A percentile compares a stretch with the other conserved stretches of the same genome.
Conservation (phyloP, 2,888 invertebrate species). For the Nephrotoma appendiculata region DNA sequence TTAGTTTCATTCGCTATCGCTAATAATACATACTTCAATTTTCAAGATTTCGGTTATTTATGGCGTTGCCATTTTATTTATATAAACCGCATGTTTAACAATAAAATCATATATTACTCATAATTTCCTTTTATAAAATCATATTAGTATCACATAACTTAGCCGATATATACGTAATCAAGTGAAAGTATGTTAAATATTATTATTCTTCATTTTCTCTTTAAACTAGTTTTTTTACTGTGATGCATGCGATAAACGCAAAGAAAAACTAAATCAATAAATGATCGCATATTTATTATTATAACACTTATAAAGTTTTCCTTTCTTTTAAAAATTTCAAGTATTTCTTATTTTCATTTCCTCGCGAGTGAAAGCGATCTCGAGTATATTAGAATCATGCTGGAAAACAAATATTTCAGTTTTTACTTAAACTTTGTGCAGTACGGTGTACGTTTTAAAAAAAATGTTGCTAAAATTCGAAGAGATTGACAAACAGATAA, state of each 20-base stretch:
- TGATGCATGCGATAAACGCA: neutral
- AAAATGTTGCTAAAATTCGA: slow-evolving; percentile 28
- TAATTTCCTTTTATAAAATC: too few species aligned
- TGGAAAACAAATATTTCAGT: neutral
- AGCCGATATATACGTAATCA: neutral
- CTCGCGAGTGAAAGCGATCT: neutral
- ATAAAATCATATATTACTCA: too few species aligned
- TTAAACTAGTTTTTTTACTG: neutral
- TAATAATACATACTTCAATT: too few species aligned
- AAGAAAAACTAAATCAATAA: neutral
- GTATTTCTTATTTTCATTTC: neutral
- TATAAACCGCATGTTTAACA: too few species aligned
- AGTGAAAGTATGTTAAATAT: neutral
- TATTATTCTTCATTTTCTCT: neutral
- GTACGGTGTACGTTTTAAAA: neutral
- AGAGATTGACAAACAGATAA: slow-evolving; percentile 43
- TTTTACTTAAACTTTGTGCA: neutral
- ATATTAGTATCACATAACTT: too few species aligned
- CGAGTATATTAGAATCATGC: neutral
- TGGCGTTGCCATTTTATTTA: too few species aligned
- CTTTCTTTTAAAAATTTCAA: neutral
- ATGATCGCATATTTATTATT: neutral
- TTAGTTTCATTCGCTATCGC: too few species aligned
- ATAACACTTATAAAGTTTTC: neutral
- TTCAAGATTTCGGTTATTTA: too few species aligned